These are phyloP conservation scores for Micromys minutus DNA, from an alignment of 2,113 vertebrate species.

Conservation along the genomic window DNA sequence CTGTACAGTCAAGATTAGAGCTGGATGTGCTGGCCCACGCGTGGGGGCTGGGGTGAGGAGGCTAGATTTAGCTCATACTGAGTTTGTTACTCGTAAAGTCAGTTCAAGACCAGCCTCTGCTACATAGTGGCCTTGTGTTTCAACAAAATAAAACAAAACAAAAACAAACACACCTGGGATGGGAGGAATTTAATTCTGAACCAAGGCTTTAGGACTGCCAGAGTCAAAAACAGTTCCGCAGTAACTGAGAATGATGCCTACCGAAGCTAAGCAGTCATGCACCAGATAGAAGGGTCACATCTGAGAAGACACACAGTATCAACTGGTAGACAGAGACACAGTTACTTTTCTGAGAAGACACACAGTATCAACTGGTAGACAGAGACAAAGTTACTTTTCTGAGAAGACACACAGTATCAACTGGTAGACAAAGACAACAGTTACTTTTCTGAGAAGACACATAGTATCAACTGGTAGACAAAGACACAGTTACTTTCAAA, in stretches of 20 bases:
- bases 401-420: neutral
- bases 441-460: neutral
- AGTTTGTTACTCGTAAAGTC: neutral
- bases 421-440: no score
- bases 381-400: no score
- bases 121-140: neutral
- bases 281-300: neutral
- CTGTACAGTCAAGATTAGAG: neutral
- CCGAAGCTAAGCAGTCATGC: neutral
- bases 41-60: neutral
- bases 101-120: neutral
- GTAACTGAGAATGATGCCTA: neutral
- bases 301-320: neutral
- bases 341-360: neutral
- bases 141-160: neutral
- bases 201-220: slow-evolving; percentile 14
- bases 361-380: neutral
- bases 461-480: neutral
- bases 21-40: neutral
- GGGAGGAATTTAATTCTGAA: neutral
- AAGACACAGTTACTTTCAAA: neutral
- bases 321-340: neutral
- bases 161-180: no score
- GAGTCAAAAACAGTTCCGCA: neutral
- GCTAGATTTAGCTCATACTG: neutral